Conservation (phyloP, 1,140 invertebrate genomes). For the Daktulosphaira vitifoliae region DNA sequence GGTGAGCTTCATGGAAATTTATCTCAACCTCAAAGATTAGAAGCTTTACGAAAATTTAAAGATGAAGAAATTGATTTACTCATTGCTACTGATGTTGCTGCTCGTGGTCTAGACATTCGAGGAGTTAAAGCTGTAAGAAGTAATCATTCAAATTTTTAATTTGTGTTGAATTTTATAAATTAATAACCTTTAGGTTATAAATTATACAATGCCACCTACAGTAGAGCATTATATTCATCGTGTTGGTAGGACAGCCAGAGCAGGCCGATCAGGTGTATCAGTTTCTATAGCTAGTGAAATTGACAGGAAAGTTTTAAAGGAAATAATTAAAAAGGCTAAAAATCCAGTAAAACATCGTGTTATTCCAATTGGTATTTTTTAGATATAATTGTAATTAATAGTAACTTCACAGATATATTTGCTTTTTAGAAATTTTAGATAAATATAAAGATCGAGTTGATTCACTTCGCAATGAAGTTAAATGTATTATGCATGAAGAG, state of each 20-base stretch:
- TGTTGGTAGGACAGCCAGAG: slow-evolving; percentile 89
- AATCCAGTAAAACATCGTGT: slow-evolving; percentile 79
- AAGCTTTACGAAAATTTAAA: slow-evolving; percentile 81
- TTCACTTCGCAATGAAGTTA: slow-evolving; percentile 65
- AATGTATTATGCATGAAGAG: slow-evolving; percentile 73
- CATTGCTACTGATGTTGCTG: slow-evolving; percentile 92
- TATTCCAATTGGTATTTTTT: slow-evolving; percentile 60
- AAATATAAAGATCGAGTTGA: slow-evolving; percentile 73
- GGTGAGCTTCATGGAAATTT: slow-evolving; percentile 94
- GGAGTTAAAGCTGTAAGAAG: slow-evolving; percentile 78
- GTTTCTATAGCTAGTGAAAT: slow-evolving; percentile 88
- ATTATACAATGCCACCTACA: slow-evolving; percentile 89
- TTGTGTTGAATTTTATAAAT: slow-evolving; percentile 15
- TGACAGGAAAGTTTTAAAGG: slow-evolving; percentile 82
- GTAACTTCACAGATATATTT: neutral
- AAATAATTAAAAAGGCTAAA: slow-evolving; percentile 78
- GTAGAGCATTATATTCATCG: slow-evolving; percentile 93
- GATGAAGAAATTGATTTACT: slow-evolving; percentile 82
- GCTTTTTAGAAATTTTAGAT: slow-evolving; percentile 64
- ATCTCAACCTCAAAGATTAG: slow-evolving; percentile 82
- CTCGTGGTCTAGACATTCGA: slow-evolving; percentile 90
- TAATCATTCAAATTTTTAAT: neutral
- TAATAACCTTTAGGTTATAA: slow-evolving; percentile 57
- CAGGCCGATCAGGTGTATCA: slow-evolving; percentile 79
- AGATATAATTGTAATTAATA: neutral